Conservation (phyloP, 2,888 invertebrate species). For the Tipula confusa region DNA sequence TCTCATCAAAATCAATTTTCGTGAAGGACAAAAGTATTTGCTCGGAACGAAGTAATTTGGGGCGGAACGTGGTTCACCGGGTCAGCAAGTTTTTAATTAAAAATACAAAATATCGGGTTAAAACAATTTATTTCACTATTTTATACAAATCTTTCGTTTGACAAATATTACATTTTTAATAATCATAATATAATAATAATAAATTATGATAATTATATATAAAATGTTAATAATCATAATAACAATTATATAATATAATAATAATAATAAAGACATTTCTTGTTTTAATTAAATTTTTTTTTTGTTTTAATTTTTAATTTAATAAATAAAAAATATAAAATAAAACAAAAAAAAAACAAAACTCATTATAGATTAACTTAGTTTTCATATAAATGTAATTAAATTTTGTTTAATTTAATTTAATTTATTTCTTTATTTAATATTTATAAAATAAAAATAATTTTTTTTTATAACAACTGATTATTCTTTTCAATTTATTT, state of each 20-base stretch:
- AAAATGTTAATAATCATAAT: conserved; percentile 7
- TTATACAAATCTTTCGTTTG: conserved; percentile 27
- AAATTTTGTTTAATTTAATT: not conserved
- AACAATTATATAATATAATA: conserved; percentile 26
- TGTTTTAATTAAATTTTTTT: not conserved
- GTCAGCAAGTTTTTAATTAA: not conserved
- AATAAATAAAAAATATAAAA: not conserved
- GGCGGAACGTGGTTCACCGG: no score
- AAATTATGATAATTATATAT: not conserved
- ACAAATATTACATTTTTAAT: conserved; percentile 26
- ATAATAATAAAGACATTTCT: not conserved
- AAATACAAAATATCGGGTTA: not conserved
- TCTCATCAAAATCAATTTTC: no score
- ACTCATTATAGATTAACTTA: not conserved
- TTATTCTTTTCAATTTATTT: not conserved
- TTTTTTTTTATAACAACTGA: not conserved
- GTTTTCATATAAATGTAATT: not conserved
- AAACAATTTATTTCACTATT: conserved; percentile 31
- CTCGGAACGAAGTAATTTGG: no score
- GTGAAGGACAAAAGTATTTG: no score
- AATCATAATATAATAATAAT: conserved; percentile 28
- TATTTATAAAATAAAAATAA: conserved; percentile 5
- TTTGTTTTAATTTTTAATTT: not conserved
- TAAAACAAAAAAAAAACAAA: not conserved
- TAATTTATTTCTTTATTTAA: not conserved